These are phyloP conservation scores for Pachyuromys duprasi DNA, from an alignment of 2,797 vertebrate genomes.

Conservation along the genomic window DNA sequence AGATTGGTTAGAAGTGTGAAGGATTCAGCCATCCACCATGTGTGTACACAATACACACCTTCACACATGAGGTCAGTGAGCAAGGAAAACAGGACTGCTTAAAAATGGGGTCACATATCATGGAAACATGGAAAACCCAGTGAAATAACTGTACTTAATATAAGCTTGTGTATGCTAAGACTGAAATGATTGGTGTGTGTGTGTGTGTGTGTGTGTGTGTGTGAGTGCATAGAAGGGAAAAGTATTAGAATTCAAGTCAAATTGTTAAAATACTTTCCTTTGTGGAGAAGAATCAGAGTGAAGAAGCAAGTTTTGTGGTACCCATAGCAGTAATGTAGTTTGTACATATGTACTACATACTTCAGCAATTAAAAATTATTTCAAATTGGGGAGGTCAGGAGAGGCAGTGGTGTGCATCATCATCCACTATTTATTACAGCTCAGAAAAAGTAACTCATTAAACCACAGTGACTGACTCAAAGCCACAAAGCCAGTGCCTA, in stretches of 20 bases:
- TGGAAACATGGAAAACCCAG: background rate
- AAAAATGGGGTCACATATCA: background rate
- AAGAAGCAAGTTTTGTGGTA: background rate
- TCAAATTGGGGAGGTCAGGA: background rate
- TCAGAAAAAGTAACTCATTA: background rate
- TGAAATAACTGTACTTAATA: background rate
- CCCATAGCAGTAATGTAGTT: background rate
- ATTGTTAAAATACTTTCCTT: background rate
- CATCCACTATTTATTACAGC: too few relatives aligned
- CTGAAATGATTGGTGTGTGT: background rate
- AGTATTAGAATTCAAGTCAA: background rate
- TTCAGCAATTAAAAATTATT: background rate
- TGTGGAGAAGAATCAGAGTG: background rate
- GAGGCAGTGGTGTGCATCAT: background rate
- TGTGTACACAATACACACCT: background rate
- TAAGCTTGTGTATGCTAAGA: background rate
- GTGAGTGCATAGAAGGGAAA: background rate
- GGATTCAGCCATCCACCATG: rapidly evolving
- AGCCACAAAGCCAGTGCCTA: rapidly evolving
- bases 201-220: background rate
- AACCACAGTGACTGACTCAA: background rate
- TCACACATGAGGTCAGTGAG: background rate
- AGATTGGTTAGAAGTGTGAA: background rate
- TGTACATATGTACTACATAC: background rate
- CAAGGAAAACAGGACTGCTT: background rate